Percentiles rank a stretch among this genome's conserved stretches.
phyloP scores from a whole-genome alignment of 2,888 invertebrate species.

The Heliconius ethilla region DNA sequence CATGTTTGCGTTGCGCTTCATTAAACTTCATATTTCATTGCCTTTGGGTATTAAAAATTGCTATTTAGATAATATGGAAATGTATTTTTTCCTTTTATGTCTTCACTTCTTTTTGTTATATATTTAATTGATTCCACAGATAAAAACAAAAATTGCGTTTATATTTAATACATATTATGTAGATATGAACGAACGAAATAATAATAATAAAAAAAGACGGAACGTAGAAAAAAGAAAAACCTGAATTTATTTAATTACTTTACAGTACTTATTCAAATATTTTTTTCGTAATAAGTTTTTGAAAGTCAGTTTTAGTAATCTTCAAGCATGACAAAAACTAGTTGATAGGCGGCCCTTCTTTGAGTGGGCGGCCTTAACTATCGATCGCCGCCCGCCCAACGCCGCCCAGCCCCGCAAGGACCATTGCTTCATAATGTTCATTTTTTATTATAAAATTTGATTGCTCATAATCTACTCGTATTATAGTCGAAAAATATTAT shows the following conservation, averaged over 20 bases:
- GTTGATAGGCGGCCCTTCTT: conserved; percentile 43
- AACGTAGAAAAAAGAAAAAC: neutral
- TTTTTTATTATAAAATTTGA: conserved; percentile 71
- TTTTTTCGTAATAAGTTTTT: neutral
- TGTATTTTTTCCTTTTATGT: neutral
- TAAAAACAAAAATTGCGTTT: neutral
- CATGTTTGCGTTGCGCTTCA: conserved; percentile 46
- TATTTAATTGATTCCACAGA: neutral
- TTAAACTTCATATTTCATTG: conserved; percentile 37
- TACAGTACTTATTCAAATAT: neutral
- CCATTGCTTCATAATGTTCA: conserved; percentile 58
- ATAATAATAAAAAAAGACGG: too few species aligned
- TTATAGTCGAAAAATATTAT: neutral
- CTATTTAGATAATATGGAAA: neutral
- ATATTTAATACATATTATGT: neutral
- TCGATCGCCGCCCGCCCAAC: conserved; percentile 70
- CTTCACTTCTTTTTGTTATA: neutral
- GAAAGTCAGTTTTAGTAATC: conserved; percentile 26
- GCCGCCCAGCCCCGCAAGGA: conserved; percentile 61
- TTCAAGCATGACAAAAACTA: conserved; percentile 30
- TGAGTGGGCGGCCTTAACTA: conserved; percentile 54
- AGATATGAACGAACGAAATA: too few species aligned
- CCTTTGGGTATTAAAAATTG: neutral
- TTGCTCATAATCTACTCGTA: conserved; percentile 50
- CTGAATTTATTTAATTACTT: neutral